A percentile compares a stretch with the other conserved stretches of the same genome.
Evolutionary conservation across 2,113 vertebrate genomes (phyloP).

Genomic region (Gasterosteus nipponicus): DNA sequence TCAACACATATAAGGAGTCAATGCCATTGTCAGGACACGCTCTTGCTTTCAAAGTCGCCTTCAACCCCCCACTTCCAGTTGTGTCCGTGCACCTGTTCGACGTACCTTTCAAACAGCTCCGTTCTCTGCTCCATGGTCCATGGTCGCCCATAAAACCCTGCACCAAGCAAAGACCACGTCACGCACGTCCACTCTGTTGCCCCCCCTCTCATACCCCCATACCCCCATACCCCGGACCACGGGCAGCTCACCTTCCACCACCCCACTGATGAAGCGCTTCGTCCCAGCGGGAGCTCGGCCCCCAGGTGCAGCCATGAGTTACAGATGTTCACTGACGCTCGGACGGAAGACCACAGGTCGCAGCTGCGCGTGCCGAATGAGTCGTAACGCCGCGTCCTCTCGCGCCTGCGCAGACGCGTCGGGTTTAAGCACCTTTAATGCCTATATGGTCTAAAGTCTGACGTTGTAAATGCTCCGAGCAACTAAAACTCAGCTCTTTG

Average conservation of each 20-base stretch:
- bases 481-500: neutral
- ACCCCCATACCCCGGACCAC: neutral
- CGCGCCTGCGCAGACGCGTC: constrained; percentile 73
- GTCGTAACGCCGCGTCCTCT: constrained; percentile 26
- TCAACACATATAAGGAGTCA: neutral
- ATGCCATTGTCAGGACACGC: neutral
- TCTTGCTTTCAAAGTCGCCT: neutral
- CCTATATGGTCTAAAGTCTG: constrained; percentile 8
- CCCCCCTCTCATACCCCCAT: no score
- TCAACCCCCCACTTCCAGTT: neutral
- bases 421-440: neutral
- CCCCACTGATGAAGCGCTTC: constrained; percentile 89
- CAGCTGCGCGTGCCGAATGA: neutral
- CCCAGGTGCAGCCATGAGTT: constrained; percentile 60
- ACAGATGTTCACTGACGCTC: neutral
- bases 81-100: neutral
- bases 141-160: constrained; percentile 98
- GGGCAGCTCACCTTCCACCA: constrained; percentile 90
- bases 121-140: constrained; percentile 99
- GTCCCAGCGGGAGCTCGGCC: constrained; percentile 18
- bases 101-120: constrained; percentile 94
- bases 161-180: constrained; percentile 68
- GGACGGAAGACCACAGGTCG: neutral
- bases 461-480: neutral
- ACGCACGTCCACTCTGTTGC: neutral